Evolutionary conservation across 2,113 vertebrate genomes (phyloP).

Genomic region (Xerus inauris): DNA sequence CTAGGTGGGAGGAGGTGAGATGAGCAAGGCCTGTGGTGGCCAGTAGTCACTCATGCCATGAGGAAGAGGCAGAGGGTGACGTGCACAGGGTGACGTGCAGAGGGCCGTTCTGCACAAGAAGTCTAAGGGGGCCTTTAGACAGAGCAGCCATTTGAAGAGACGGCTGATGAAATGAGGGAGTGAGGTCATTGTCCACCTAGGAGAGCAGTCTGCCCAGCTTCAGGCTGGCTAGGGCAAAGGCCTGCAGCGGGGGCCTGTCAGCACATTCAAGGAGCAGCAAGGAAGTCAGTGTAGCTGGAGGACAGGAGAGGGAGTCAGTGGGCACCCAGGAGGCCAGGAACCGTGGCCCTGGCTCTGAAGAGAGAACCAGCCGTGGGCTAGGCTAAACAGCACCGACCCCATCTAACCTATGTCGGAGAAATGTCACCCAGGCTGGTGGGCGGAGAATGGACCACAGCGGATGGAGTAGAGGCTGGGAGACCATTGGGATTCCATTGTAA

Average conservation of each 20-base stretch:
- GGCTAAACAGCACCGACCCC: not conserved
- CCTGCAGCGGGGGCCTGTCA: no score
- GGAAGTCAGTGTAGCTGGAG: not conserved
- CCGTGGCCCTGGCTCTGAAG: not conserved
- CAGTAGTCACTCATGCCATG: fast-evolving
- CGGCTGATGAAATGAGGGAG: not conserved
- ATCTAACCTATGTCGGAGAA: not conserved
- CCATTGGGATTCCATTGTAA: not conserved
- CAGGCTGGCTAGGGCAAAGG: not conserved
- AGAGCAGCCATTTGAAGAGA: not conserved
- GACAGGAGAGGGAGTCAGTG: fast-evolving
- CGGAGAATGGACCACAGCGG: fast-evolving
- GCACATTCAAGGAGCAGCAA: no score
- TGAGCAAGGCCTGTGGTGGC: not conserved
- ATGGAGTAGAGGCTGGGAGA: no score
- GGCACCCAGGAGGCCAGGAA: not conserved
- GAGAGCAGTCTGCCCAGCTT: not conserved
- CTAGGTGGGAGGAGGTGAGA: not conserved
- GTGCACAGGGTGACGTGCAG: fast-evolving
- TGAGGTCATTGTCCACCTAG: not conserved
- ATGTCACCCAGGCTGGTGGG: not conserved
- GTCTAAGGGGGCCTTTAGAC: not conserved
- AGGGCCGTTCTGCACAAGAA: not conserved
- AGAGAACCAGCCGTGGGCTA: no score
- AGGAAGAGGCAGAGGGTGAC: not conserved